These are phyloP conservation scores for Trichogramma evanescens DNA, from an alignment of 2,888 invertebrate species.

Conservation along the genomic window DNA sequence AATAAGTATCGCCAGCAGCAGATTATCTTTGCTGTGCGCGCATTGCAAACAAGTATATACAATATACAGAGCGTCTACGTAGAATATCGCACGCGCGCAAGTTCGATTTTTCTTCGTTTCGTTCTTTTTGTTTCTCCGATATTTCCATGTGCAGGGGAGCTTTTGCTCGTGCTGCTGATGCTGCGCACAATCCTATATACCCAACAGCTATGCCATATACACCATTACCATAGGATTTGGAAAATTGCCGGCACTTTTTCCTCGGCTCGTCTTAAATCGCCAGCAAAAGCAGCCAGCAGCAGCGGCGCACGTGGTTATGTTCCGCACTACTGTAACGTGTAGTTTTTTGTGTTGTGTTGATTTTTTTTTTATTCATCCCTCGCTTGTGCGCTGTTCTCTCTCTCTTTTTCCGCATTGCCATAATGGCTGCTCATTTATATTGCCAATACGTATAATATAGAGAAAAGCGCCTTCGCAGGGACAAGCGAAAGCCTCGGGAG, in stretches of 20 bases:
- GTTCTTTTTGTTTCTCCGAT: not conserved
- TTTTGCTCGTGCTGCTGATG: not conserved
- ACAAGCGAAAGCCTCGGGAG: not conserved
- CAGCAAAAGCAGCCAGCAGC: constrained; percentile 1
- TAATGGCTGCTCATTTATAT: constrained; percentile 9
- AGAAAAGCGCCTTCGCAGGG: not conserved
- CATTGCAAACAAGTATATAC: too few species aligned
- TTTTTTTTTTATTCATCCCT: not conserved
- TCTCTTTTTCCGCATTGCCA: not conserved
- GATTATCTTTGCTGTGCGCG: too few species aligned
- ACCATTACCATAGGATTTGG: constrained; percentile 27
- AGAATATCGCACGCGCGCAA: not conserved
- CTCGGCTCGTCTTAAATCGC: constrained; percentile 28
- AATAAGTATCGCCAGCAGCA: too few species aligned
- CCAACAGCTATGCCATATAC: too few species aligned
- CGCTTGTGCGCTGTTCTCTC: not conserved
- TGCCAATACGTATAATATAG: not conserved
- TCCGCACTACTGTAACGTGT: too few species aligned
- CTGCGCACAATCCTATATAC: too few species aligned
- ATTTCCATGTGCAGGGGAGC: constrained; percentile 2
- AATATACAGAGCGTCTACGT: not conserved
- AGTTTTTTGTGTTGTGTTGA: too few species aligned
- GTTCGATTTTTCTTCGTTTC: not conserved
- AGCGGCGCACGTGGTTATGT: constrained; percentile 8
- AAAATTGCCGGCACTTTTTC: constrained; percentile 35